phyloP scores from a whole-genome alignment of 2,888 invertebrate genomes.

The Eurytoma californica region DNA sequence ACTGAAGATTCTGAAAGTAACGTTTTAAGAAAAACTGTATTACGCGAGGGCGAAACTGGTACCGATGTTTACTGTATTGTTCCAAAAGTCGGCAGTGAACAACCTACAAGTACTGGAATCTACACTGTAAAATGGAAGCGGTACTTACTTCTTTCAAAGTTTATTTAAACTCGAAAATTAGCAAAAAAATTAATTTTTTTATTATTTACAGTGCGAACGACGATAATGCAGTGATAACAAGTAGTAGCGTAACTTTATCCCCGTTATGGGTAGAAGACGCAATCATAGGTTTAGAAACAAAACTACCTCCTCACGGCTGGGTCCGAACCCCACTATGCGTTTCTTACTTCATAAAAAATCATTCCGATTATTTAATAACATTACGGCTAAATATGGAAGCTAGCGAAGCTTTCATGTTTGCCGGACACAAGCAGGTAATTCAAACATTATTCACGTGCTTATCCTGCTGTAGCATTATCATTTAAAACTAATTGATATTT shows the following conservation, averaged over 20 bases:
- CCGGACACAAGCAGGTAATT: slow-evolving; percentile 91
- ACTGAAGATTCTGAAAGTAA: slow-evolving; percentile 60
- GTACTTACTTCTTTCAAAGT: slow-evolving; percentile 65
- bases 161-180: neutral
- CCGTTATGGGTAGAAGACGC: slow-evolving; percentile 80
- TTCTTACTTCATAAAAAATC: slow-evolving; percentile 84
- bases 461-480: neutral
- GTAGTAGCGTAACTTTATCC: slow-evolving; percentile 78
- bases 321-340: slow-evolving; percentile 84
- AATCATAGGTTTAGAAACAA: slow-evolving; percentile 79
- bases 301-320: slow-evolving; percentile 85
- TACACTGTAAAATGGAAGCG: slow-evolving; percentile 79
- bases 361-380: slow-evolving; percentile 83
- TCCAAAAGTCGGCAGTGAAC: slow-evolving; percentile 73
- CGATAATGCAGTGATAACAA: slow-evolving; percentile 68
- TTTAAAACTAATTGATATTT: slow-evolving; percentile 42
- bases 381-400: slow-evolving; percentile 86
- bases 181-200: neutral
- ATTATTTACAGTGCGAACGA: slow-evolving; percentile 64
- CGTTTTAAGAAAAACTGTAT: slow-evolving; percentile 71
- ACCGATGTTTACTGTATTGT: slow-evolving; percentile 77
- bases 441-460: neutral
- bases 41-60: slow-evolving; percentile 76
- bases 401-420: slow-evolving; percentile 95
- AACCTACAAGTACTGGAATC: slow-evolving; percentile 76